Percentiles rank a stretch among this genome's conserved stretches.
Conservation (phyloP, 64 coral and sea anemone genomes). For the Trachythela sp. region DNA sequence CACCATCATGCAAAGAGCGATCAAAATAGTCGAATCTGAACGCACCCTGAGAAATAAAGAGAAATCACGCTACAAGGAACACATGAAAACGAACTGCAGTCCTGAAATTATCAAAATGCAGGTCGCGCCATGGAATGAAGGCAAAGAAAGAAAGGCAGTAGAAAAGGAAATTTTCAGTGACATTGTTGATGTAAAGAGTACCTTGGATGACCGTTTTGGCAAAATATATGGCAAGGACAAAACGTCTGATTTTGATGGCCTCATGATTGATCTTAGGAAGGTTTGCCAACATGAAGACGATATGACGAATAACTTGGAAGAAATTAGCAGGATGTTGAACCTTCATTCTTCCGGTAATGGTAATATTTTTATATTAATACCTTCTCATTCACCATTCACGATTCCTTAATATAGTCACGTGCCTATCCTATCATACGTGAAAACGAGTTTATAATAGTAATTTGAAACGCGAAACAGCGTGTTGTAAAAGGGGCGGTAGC, state of each 20-base stretch:
- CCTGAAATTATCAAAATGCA: background rate
- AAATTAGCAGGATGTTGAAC: background rate
- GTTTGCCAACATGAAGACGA: background rate
- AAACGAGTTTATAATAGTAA: too few species aligned
- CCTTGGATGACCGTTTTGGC: background rate
- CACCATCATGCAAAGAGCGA: constrained; percentile 11
- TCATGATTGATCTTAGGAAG: background rate
- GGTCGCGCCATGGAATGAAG: background rate
- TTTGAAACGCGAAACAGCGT: too few species aligned
- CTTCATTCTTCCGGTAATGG: background rate
- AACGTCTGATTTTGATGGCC: background rate
- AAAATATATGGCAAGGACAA: constrained; percentile 8
- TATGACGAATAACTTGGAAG: background rate
- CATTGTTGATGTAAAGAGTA: background rate
- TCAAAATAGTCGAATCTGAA: constrained; percentile 12
- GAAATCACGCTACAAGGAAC: background rate
- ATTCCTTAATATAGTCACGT: too few species aligned
- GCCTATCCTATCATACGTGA: too few species aligned
- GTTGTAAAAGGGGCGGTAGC: too few species aligned
- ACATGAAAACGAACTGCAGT: constrained; percentile 13
- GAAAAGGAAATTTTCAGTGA: background rate
- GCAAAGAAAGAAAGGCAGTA: background rate
- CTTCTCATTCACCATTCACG: background rate
- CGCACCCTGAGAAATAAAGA: background rate
- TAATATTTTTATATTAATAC: background rate